Percentiles rank a stretch among this genome's conserved stretches.
Conservation (phyloP, 1,140 invertebrate genomes). For the Trichoplusia ni region DNA sequence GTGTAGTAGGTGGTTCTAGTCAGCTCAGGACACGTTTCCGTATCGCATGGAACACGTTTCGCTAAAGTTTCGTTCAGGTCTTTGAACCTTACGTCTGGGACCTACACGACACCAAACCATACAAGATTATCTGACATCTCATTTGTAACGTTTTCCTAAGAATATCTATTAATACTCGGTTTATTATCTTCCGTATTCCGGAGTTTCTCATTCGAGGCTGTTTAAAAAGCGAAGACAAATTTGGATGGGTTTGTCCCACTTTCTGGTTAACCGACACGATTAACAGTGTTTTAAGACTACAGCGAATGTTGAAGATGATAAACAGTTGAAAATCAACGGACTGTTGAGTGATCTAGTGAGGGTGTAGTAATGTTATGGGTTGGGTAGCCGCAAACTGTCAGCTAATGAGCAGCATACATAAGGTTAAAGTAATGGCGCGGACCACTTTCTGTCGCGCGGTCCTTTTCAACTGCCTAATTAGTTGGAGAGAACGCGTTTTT, state of each 20-base stretch:
- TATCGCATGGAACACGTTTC: constrained; percentile 23
- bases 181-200: constrained; percentile 23
- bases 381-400: constrained; percentile 38
- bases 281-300: too few species aligned
- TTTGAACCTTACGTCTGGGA: constrained; percentile 13
- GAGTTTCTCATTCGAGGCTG: constrained; percentile 3
- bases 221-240: constrained; percentile 21
- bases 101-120: neutral
- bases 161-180: neutral
- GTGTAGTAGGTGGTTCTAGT: too few species aligned
- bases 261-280: neutral
- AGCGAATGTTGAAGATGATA: too few species aligned
- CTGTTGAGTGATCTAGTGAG: constrained; percentile 51
- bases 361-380: constrained; percentile 53
- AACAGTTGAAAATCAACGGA: too few species aligned
- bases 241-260: constrained; percentile 23
- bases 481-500: constrained; percentile 32
- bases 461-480: constrained; percentile 57
- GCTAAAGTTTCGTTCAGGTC: constrained; percentile 16
- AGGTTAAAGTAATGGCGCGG: constrained; percentile 45
- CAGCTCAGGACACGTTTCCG: constrained; percentile 12
- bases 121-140: neutral
- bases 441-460: constrained; percentile 46
- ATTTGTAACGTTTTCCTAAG: neutral
- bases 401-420: constrained; percentile 42